phyloP scores from a whole-genome alignment of 2,797 vertebrate genomes.

The Graptemys geographica region DNA sequence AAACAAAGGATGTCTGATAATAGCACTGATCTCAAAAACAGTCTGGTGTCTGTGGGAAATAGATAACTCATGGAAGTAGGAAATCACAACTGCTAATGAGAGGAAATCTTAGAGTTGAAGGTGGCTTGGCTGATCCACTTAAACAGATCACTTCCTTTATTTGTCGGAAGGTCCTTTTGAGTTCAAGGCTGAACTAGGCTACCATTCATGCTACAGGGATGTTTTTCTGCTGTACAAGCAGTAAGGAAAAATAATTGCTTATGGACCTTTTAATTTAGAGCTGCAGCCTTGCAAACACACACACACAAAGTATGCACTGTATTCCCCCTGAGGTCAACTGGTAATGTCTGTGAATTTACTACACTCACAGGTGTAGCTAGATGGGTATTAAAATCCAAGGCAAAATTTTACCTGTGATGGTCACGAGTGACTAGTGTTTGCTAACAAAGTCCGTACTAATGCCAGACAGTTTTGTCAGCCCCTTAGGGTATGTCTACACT shows the following conservation, averaged over 20 bases:
- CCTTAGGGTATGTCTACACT: not conserved
- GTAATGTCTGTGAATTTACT: not conserved
- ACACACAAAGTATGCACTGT: fast-evolving
- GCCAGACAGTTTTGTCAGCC: not conserved
- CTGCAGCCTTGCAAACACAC: not conserved
- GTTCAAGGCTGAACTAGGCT: conserved; percentile 42
- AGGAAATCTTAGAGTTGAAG: conserved; percentile 27
- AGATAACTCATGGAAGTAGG: conserved; percentile 22
- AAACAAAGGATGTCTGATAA: conserved; percentile 42
- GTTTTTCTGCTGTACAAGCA: not conserved
- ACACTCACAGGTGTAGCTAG: not conserved
- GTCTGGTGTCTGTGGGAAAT: conserved; percentile 30
- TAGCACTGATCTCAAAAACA: not conserved
- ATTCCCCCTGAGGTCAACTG: not conserved
- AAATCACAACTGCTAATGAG: conserved; percentile 43
- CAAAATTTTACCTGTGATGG: not conserved
- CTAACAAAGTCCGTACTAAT: not conserved
- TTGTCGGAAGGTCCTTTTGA: not conserved
- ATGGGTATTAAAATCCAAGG: not conserved
- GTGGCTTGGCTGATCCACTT: conserved; percentile 28
- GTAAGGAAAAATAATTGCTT: not conserved
- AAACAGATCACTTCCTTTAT: not conserved
- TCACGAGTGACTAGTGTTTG: not conserved
- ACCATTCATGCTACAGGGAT: not conserved
- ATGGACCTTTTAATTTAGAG: not conserved